A percentile compares a stretch with the other conserved stretches of the same genome.
These are phyloP conservation scores for Pristionchus pacificus DNA, from an alignment of 1,140 invertebrate genomes.

Conservation along the genomic window DNA sequence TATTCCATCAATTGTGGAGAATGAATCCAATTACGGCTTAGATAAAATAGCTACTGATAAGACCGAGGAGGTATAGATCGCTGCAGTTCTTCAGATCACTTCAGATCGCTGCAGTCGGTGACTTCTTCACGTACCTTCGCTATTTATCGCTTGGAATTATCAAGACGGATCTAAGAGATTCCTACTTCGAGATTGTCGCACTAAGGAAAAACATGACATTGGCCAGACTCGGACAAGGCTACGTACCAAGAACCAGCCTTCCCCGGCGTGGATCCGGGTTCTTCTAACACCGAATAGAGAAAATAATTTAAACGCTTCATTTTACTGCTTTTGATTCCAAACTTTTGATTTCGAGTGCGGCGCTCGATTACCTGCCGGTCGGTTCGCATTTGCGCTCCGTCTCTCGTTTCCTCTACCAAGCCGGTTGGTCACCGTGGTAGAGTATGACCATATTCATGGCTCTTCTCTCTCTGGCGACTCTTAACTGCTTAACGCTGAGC, in stretches of 20 bases:
- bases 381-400: too few relatives aligned
- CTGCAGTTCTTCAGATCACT: conserved; percentile 30
- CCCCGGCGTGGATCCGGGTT: background rate
- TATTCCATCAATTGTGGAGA: background rate
- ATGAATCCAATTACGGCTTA: background rate
- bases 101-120: conserved; percentile 78
- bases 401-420: too few relatives aligned
- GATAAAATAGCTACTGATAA: conserved; percentile 30
- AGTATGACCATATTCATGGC: too few relatives aligned
- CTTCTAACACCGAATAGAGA: too few relatives aligned
- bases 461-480: too few relatives aligned
- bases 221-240: conserved; percentile 67
- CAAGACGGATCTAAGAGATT: conserved; percentile 73
- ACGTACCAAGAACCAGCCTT: conserved; percentile 31
- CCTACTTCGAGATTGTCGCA: conserved; percentile 70
- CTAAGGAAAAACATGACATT: conserved; percentile 72
- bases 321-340: too few relatives aligned
- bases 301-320: too few relatives aligned
- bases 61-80: conserved; percentile 23
- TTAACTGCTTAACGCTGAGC: too few relatives aligned
- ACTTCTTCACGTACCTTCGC: conserved; percentile 77
- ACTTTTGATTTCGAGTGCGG: too few relatives aligned
- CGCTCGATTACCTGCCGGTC: too few relatives aligned
- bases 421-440: too few relatives aligned
- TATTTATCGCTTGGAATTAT: conserved; percentile 78